Base-by-base conservation (phyloP, 2,888 invertebrate genomes). In the Pseudanteris insignis region DNA sequence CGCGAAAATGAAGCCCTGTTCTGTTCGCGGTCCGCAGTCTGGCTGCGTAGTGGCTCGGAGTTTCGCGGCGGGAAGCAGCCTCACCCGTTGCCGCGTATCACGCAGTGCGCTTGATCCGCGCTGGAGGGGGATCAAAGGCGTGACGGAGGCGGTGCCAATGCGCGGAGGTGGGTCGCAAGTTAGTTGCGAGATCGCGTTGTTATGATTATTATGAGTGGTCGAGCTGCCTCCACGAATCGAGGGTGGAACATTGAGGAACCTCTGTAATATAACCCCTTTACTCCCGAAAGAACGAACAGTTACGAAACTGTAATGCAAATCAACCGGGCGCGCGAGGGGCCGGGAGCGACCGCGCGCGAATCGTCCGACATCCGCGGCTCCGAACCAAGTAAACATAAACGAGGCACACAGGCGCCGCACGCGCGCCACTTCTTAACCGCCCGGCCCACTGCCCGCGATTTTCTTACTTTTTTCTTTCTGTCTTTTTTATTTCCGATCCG, bases 181-280 rank as follows among this genome's bases (percentile, higher is more conserved):
- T 73, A 72, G 74, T 74, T 74, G 73, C 75, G 75, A 73, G 75
- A 74, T 73, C 70, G 64, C 70, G 72, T 75, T 75, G 76, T 78
- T 77, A 78, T 78, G 76, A 79, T 79, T 77, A 76, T 79, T 78
- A 75, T 74, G 77, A 78, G 74, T 75, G 78, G 77, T 76, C 78
- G 77, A 77, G 74, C 70, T 70, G 70, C 72, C 71, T 73, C 71
- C 73, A 46, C 67, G 70, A 65, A 63, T 65, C 64, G 70, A 69
- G 71, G 72, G 71, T 70, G 71, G 71, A 65, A 68, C 66, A 54
- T 33, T 30, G 63, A 63, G 64, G 63, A 50, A 47, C 54, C 63
- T 61, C 48, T 66, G 62, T 67, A 74, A 74, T 72, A 67, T 69
- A 72, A 71, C 72, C 71, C 72, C 70, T 70, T 68, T 64, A 30